Base-by-base conservation (phyloP, 2,113 vertebrate species). In the Tor tambroides region DNA sequence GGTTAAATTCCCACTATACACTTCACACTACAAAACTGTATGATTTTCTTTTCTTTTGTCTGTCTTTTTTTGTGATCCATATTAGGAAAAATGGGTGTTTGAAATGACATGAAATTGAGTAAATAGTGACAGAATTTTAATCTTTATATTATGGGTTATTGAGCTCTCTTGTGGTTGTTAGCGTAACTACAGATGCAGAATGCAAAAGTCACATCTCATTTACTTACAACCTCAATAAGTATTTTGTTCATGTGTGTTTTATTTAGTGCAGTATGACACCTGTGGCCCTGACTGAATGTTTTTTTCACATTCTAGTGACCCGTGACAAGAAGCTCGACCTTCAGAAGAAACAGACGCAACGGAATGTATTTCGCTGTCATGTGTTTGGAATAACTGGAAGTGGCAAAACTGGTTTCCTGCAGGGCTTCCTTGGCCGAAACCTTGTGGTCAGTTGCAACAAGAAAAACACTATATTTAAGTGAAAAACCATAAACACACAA, bases 241-340 rank as follows among this genome's bases (percentile, higher is more conserved):
- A 15, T 46, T 75, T 26, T 41, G 5, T 75, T 41, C 14, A 51
- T 51, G 49, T 51, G 49, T 51, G 3, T 51, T 51, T 51, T 51
- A 0, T 46, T 12, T 46, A n/a, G n/a, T n/a, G n/a, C n/a, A n/a
- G n/a, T n/a, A n/a, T n/a, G n/a, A n/a, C n/a, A n/a, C n/a, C n/a
- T n/a, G 43, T 46, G 11, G 2, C 12, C 43, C 43, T 46, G 10
- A 46, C 43, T 46, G 11, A 46, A 46, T 46, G 43, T 46, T 12
- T 12, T 38, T 87, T 54, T 43, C 83, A 49, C 71, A 54, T 46
- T 46, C 63, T 84, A 99, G 98, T 98, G 91, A 99, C 97, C 69
- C 96, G 97, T 92, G 97, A 97, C 92, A 99, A 99, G 94, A 98
- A 97, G 93, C 97, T 98, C 92, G 98, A 99, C 93, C 95, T 99